Conservation (phyloP, 2,113 vertebrate species). For the Mugil cephalus region DNA sequence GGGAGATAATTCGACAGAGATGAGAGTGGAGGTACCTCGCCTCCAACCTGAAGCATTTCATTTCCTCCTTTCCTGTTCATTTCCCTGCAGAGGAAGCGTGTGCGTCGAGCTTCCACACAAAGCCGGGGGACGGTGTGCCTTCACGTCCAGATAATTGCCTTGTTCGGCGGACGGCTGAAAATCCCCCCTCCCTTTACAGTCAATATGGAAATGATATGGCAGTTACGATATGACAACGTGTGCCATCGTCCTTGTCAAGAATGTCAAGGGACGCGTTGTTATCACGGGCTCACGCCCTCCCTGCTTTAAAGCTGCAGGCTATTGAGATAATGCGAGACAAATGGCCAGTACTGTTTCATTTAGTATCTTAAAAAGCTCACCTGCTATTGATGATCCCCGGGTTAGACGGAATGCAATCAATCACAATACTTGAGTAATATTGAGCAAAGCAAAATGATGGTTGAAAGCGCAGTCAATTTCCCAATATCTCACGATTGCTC, state of each 20-base stretch:
- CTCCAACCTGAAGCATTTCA: slow-evolving; percentile 46
- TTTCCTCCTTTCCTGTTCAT: slow-evolving; percentile 50
- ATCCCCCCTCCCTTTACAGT: slow-evolving; percentile 1
- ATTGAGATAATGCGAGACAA: slow-evolving; percentile 36
- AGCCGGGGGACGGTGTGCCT: slow-evolving; percentile 1
- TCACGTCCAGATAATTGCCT: slow-evolving; percentile 51
- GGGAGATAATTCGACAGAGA: slow-evolving; percentile 63
- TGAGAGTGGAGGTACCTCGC: slow-evolving; percentile 38
- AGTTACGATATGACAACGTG: neutral
- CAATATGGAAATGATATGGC: slow-evolving; percentile 46
- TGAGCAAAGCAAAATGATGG: slow-evolving; percentile 44
- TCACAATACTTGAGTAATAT: slow-evolving; percentile 51
- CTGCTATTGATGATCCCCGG: slow-evolving; percentile 13
- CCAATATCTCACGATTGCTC: slow-evolving; percentile 20
- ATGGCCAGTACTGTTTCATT: slow-evolving; percentile 42
- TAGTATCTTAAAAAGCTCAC: slow-evolving; percentile 36
- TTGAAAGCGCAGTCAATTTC: slow-evolving; percentile 34
- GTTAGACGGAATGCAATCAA: slow-evolving; percentile 42
- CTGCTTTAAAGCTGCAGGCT: neutral
- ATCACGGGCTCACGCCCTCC: slow-evolving; percentile 10
- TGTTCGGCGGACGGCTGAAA: slow-evolving; percentile 37
- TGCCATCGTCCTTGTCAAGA: slow-evolving; percentile 35
- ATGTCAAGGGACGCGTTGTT: slow-evolving; percentile 26
- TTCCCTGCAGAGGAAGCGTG: slow-evolving; percentile 44
- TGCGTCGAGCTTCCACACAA: neutral